Evolutionary conservation across 2,797 vertebrate genomes (phyloP), one percentile per base, ranked within the genome.

Genomic region (Numenius phaeopus): DNA sequence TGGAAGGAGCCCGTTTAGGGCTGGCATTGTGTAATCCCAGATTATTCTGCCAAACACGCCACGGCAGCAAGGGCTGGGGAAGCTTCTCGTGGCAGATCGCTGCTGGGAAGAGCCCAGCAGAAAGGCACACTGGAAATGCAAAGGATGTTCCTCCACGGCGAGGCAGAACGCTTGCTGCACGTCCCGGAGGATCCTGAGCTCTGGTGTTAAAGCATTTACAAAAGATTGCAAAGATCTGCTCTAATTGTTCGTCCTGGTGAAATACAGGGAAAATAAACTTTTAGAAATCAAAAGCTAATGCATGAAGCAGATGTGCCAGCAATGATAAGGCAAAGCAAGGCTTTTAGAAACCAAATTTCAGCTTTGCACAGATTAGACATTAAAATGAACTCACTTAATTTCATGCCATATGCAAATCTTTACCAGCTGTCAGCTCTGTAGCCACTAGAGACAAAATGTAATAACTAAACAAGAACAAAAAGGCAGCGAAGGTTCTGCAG

Each of bases 361-460:
- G 42, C 90, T 84, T 87, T 52, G 90, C 88, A 52, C 93, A 27
- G 94, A 94, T 91, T 73, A 97, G 96, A 96, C 90, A 82, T 86
- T 92, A 94, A 97, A 97, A 95, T 59, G 78, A 95, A 91, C 90
- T 94, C 82, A 72, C 92, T 96, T 94, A 64, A 96, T 95, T 97
- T 97, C 92, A 83, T 92, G 96, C 95, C 96, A 75, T 75, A 86
- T 94, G 95, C 93, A 96, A 95, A 96, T 91, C 88, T 91, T 89
- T 54, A 30, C 93, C 97, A 97, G 97, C 95, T 97, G 97, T 93
- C 90, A 37, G 85, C 94, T 94, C 95, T 82, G 95, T 77, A 96
- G 96, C 97, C 96, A 89, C 95, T 61, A 78, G 95, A 97, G 96
- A 96, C 75, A 79, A 55, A 58, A 84, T 52, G 94, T 67, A 95